phyloP scores from a whole-genome alignment of 1,140 invertebrate genomes.

The Zaprionus gabonicus region DNA sequence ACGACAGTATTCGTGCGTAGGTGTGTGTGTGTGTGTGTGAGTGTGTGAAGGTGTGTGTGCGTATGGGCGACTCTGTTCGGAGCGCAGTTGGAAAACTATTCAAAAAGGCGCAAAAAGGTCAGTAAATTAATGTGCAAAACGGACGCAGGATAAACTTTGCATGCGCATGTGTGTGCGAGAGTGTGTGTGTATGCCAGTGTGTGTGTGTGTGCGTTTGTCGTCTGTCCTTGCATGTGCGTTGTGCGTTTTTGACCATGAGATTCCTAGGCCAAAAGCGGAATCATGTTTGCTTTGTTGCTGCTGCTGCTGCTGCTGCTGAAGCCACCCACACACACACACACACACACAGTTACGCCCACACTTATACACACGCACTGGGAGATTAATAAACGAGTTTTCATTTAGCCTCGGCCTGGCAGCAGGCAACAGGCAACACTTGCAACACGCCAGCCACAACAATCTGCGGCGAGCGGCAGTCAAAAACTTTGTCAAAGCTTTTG shows the following conservation, averaged over 20 bases:
- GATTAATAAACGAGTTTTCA: conserved; percentile 53
- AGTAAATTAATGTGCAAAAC: conserved; percentile 80
- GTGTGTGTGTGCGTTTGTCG: conserved; percentile 8
- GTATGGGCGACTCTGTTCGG: conserved; percentile 8
- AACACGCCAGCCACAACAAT: conserved; percentile 11
- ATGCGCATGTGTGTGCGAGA: conserved; percentile 23
- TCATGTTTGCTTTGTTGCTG: conserved; percentile 27
- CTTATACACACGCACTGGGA: neutral
- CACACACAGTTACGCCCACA: conserved; percentile 14
- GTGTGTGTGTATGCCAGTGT: conserved; percentile 9
- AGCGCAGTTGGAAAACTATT: conserved; percentile 58
- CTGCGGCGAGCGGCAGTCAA: conserved; percentile 11
- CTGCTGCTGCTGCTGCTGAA: neutral
- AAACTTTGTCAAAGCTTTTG: conserved; percentile 12
- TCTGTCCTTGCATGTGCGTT: conserved; percentile 10
- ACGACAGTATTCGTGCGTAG: neutral
- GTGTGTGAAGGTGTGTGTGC: neutral
- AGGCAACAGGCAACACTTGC: conserved; percentile 17
- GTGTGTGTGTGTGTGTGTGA: neutral
- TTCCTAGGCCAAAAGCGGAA: conserved; percentile 20
- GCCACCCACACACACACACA: conserved; percentile 1
- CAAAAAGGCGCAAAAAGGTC: conserved; percentile 74
- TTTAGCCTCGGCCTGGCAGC: conserved; percentile 41
- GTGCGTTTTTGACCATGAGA: conserved; percentile 28
- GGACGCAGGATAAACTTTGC: conserved; percentile 70